Evolutionary conservation across 2,888 invertebrate species (phyloP), one percentile per base, ranked within the genome.

Genomic region (Chromoteleia sp.): DNA sequence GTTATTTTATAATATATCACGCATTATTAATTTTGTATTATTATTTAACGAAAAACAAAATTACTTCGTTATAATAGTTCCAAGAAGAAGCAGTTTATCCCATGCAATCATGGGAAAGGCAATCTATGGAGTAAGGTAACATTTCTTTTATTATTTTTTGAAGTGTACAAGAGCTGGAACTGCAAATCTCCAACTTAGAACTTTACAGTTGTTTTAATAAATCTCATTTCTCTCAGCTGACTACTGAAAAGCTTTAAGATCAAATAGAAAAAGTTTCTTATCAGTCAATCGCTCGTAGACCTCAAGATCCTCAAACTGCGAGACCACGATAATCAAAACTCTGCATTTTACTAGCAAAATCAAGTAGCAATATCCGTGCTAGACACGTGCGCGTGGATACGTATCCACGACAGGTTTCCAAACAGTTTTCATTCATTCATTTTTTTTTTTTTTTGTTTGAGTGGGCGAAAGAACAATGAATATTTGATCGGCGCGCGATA

Each of bases 361-460:
- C 87, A 85, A 88, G 88, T 85, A 86, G 85, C 86, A 84, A 87
- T 87, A 86, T 87, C 87, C 87, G 86, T 85, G 85, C 80, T 84
- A 68, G 85, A 85, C 87, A 87, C 88, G 88, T 87, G 87, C 86
- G 84, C 78, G 61, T 41, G 58, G 61, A 29, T 39, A 52, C 30
- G 45, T 25, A 79, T 65, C 73, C 68, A 74, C 70, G 76, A 70
- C 81, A 74, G 76, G 78, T 76, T 75, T 77, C 71, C 75, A 77
- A 83, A 81, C 61, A 76, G 78, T 78, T 82, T 75, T 75, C 48
- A 78, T 78, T 78, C 74, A 71, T 75, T 78, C 33, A 33, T 74
- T 65, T 29, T 73, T 75, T 65, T 70, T 63, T 80, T 74, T 65
- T 29, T 73, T 75, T 65, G 63, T 63, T 80, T 58, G 70, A 80